phyloP scores from a whole-genome alignment of 2,888 invertebrate species.

The Phania funesta region DNA sequence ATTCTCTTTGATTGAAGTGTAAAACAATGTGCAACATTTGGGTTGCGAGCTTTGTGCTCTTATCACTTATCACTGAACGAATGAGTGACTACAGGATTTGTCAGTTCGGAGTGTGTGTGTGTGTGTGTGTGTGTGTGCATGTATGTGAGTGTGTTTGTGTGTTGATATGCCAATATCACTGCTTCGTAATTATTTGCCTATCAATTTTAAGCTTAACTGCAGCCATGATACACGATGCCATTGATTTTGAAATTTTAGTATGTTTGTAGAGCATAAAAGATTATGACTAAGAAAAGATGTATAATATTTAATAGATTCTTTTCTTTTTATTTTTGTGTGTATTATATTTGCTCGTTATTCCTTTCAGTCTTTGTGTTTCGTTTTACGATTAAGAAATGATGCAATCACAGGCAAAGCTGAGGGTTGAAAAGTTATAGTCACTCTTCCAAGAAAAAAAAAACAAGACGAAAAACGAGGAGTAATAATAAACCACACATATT shows the following conservation, averaged over 20 bases:
- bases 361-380: not conserved
- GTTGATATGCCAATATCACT: slow-evolving; percentile 33
- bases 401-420: slow-evolving; percentile 59
- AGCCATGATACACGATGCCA: slow-evolving; percentile 38
- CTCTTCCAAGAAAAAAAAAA: slow-evolving; percentile 22
- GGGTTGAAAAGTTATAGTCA: slow-evolving; percentile 53
- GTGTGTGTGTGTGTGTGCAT: slow-evolving; percentile 1
- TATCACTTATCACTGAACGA: slow-evolving; percentile 15
- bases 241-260: slow-evolving; percentile 64
- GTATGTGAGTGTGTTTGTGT: slow-evolving; percentile 5
- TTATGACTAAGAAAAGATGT: slow-evolving; percentile 60
- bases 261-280: slow-evolving; percentile 65
- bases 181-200: slow-evolving; percentile 67
- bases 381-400: slow-evolving; percentile 55
- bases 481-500: not conserved
- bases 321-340: slow-evolving; percentile 29
- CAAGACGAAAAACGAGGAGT: not conserved
- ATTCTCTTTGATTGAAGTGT: slow-evolving; percentile 34
- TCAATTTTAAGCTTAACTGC: slow-evolving; percentile 65
- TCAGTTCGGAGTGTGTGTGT: not conserved
- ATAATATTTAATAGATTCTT: slow-evolving; percentile 54
- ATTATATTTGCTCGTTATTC: slow-evolving; percentile 52
- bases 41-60: slow-evolving; percentile 6
- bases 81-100: slow-evolving; percentile 37
- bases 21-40: slow-evolving; percentile 27